These are phyloP conservation scores for Lates japonicus DNA, from an alignment of 2,797 vertebrate species.

Conservation along the genomic window DNA sequence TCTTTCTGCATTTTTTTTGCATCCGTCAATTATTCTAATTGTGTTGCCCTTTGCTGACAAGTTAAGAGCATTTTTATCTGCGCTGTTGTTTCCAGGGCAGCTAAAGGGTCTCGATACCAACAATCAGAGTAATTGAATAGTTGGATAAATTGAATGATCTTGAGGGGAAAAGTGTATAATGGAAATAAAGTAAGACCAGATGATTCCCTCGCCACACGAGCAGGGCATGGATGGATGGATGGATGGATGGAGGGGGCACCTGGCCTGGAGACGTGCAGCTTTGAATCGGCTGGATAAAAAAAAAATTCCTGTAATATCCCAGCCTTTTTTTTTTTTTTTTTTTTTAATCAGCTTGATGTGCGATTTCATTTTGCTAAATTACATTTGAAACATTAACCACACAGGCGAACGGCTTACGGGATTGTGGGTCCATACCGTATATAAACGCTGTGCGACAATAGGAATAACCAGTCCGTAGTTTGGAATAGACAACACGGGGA, in stretches of 20 bases:
- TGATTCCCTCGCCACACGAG: slow-evolving; percentile 52
- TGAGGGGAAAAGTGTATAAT: slow-evolving; percentile 79
- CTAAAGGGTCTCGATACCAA: slow-evolving; percentile 78
- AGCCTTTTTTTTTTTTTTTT: slow-evolving; percentile 73
- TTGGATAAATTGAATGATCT: slow-evolving; percentile 84
- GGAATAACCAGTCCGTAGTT: slow-evolving; percentile 38
- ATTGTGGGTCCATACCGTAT: slow-evolving; percentile 37
- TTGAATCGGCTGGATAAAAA: slow-evolving; percentile 35
- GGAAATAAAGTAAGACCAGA: slow-evolving; percentile 80
- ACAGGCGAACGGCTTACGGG: slow-evolving; percentile 56
- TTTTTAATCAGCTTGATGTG: slow-evolving; percentile 83
- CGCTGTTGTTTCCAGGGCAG: slow-evolving; percentile 76
- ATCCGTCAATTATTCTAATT: slow-evolving; percentile 84
- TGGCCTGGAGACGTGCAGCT: slow-evolving; percentile 28
- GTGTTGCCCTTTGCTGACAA: slow-evolving; percentile 80
- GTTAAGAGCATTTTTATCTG: slow-evolving; percentile 84
- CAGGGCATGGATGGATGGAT: not conserved
- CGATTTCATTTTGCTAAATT: slow-evolving; percentile 80
- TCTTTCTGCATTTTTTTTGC: slow-evolving; percentile 67
- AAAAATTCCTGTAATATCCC: slow-evolving; percentile 62
- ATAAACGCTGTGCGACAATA: slow-evolving; percentile 32
- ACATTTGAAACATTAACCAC: slow-evolving; percentile 65
- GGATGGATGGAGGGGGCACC: slow-evolving; percentile 44
- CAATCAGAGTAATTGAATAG: slow-evolving; percentile 86
- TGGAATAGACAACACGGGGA: slow-evolving; percentile 18